phyloP scores from a whole-genome alignment of 2,797 vertebrate genomes.

The Sebastiscus albofasciatus region DNA sequence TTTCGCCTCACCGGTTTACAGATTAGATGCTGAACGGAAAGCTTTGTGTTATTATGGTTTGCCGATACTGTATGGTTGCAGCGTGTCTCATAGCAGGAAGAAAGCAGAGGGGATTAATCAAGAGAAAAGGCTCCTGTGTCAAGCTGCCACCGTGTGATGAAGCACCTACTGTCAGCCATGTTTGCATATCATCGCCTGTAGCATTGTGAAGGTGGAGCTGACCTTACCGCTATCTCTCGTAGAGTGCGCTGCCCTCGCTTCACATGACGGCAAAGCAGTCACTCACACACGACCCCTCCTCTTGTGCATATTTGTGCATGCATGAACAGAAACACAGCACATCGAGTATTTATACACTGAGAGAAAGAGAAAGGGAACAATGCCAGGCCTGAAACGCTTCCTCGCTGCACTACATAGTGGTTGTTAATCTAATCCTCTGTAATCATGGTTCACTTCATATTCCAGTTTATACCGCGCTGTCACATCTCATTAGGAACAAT shows the following conservation, averaged over 20 bases:
- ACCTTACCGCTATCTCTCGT: conserved; percentile 71
- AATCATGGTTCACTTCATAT: conserved; percentile 80
- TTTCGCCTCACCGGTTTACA: conserved; percentile 5
- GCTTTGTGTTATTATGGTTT: conserved; percentile 27
- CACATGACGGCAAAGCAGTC: conserved; percentile 45
- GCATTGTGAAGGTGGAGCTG: conserved; percentile 76
- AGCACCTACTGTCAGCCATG: conserved; percentile 76
- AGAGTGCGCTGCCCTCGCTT: conserved; percentile 52
- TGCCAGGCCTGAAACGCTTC: conserved; percentile 66
- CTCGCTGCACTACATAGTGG: conserved; percentile 62
- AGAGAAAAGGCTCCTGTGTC: conserved; percentile 65
- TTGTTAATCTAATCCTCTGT: conserved; percentile 78
- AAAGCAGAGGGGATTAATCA: conserved; percentile 70
- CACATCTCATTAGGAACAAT: conserved; percentile 76
- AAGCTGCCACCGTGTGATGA: conserved; percentile 72
- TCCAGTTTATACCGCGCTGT: conserved; percentile 76
- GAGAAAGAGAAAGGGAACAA: conserved; percentile 42
- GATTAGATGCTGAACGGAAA: conserved; percentile 28
- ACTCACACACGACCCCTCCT: conserved; percentile 21
- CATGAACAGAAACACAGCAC: conserved; percentile 50
- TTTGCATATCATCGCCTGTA: conserved; percentile 74
- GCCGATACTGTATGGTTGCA: conserved; percentile 21
- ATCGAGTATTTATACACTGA: conserved; percentile 53
- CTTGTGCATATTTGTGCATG: conserved; percentile 26
- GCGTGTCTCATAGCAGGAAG: conserved; percentile 32